These are phyloP conservation scores for Cecidostiba fungosa DNA, from an alignment of 2,888 invertebrate species.

Conservation along the genomic window DNA sequence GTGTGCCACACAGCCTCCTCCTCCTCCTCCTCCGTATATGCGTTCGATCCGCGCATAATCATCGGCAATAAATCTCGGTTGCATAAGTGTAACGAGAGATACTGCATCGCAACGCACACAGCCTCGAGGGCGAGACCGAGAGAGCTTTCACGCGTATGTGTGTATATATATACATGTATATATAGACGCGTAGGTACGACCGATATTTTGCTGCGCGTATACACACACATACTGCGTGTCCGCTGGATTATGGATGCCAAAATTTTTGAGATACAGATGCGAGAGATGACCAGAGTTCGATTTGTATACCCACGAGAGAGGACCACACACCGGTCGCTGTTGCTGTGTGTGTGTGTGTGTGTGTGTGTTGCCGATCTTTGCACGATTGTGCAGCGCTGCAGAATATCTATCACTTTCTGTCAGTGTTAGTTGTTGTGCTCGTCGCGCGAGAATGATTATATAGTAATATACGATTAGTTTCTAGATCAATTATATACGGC, in stretches of 20 bases:
- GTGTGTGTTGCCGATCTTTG: too few species aligned
- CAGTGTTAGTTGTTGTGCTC: background rate
- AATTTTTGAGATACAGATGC: conserved; percentile 10
- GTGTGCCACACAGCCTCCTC: conserved; percentile 42
- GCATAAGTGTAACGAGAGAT: conserved; percentile 80
- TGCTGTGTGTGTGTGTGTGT: too few species aligned
- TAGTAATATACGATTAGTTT: too few species aligned
- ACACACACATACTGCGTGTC: background rate
- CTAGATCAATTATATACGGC: background rate
- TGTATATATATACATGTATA: background rate
- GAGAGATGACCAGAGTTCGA: background rate
- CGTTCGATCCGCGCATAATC: conserved; percentile 69
- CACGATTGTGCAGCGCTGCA: background rate
- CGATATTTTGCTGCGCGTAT: conserved; percentile 28
- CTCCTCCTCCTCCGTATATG: conserved; percentile 64
- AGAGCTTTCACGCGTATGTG: conserved; percentile 19
- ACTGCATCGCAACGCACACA: conserved; percentile 79
- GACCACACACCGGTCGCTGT: background rate
- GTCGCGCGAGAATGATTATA: background rate
- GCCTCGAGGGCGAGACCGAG: conserved; percentile 64
- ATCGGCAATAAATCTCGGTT: conserved; percentile 79
- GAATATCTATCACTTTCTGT: conserved; percentile 1
- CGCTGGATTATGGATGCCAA: background rate
- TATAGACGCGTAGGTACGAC: background rate
- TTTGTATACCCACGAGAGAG: background rate